Conservation (phyloP, 2,113 vertebrate genomes). For the Corythoichthys intestinalis region DNA sequence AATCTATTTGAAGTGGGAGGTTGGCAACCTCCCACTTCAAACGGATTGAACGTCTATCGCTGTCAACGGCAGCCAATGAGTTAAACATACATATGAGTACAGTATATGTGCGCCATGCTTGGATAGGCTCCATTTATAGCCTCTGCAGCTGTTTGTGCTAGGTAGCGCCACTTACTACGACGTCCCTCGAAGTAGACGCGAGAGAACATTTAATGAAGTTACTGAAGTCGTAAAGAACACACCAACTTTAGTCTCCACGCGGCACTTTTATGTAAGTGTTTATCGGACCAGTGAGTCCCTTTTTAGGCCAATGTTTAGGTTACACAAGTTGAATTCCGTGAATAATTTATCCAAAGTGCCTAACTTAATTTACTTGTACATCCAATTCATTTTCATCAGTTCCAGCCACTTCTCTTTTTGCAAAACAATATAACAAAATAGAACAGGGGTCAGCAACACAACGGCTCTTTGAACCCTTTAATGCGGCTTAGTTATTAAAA, state of each 20-base stretch:
- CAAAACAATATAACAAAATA: too few relatives aligned
- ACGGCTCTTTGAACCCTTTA: too few relatives aligned
- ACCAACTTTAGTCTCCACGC: not conserved
- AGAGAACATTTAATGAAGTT: not conserved
- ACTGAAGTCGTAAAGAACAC: not conserved
- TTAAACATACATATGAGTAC: not conserved
- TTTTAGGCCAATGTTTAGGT: not conserved
- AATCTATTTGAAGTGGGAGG: too few relatives aligned
- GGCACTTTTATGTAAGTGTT: not conserved
- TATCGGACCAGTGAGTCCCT: not conserved
- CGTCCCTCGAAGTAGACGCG: not conserved
- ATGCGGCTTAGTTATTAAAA: too few relatives aligned
- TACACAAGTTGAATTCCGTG: not conserved
- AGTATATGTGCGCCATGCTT: not conserved
- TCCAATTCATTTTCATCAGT: too few relatives aligned
- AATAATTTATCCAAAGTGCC: too few relatives aligned
- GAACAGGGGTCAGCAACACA: too few relatives aligned
- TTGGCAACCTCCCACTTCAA: too few relatives aligned
- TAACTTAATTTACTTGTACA: too few relatives aligned
- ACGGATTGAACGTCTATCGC: too few relatives aligned
- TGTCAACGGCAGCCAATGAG: too few relatives aligned
- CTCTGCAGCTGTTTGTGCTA: not conserved
- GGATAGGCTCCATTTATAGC: not conserved
- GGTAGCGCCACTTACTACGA: not conserved
- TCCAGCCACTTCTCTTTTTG: too few relatives aligned